phyloP scores from a whole-genome alignment of 2,888 invertebrate species.

The Peribatodes rhomboidaria region DNA sequence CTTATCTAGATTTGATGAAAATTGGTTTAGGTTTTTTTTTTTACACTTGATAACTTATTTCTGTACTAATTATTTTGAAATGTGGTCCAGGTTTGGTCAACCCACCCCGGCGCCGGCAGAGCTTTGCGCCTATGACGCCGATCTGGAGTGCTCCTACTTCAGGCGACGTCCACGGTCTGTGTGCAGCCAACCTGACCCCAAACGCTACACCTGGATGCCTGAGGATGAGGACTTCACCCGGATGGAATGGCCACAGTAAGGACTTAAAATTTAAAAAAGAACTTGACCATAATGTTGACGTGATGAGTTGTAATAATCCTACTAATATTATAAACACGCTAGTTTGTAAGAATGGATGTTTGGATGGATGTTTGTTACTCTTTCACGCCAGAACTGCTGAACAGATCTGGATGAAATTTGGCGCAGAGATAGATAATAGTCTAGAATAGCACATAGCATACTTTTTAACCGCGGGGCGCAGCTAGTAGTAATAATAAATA shows the following conservation, averaged over 20 bases:
- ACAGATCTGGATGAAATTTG: no score
- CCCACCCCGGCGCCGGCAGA: constrained; percentile 86
- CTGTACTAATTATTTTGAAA: background rate
- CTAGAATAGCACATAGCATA: no score
- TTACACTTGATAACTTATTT: background rate
- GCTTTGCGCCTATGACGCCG: constrained; percentile 89
- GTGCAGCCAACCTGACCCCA: constrained; percentile 90
- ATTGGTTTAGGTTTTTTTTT: no score
- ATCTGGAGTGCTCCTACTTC: constrained; percentile 93
- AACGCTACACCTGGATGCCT: constrained; percentile 92
- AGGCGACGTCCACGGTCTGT: constrained; percentile 92
- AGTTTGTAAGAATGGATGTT: no score
- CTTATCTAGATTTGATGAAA: no score
- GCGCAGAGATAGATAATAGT: no score
- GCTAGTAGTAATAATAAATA: no score
- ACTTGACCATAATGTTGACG: background rate
- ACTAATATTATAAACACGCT: no score
- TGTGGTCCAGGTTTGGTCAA: constrained; percentile 84
- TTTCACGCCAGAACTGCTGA: no score
- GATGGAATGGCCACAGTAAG: constrained; percentile 90
- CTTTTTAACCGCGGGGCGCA: no score
- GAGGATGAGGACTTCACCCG: constrained; percentile 91
- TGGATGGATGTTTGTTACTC: no score
- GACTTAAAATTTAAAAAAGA: background rate
- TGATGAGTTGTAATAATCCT: no score